Evolutionary conservation across 2,113 vertebrate genomes (phyloP).

Genomic region (Gorsachius goisagi): DNA sequence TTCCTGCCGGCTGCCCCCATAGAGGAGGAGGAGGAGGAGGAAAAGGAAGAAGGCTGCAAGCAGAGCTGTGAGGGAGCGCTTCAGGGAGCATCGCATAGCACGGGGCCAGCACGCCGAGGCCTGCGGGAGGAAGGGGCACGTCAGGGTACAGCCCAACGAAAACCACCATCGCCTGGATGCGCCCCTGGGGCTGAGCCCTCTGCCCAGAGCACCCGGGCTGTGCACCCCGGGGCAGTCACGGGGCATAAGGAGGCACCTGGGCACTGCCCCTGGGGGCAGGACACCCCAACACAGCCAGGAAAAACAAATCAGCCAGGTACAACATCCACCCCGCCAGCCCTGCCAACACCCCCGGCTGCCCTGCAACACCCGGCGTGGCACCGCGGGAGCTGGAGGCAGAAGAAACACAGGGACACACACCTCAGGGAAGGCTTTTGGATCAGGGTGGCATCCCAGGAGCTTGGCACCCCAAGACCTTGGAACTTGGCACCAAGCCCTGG

Average conservation of each 20-base stretch:
- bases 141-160: background rate
- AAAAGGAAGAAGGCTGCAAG: background rate
- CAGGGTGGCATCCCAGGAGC: background rate
- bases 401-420: background rate
- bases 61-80: background rate
- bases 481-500: background rate
- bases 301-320: background rate
- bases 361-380: background rate
- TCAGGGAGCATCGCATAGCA: conserved; percentile 48
- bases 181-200: background rate
- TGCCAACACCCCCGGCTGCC: accelerated
- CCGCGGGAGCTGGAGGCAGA: accelerated
- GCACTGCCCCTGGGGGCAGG: background rate
- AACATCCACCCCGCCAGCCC: background rate
- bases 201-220: background rate
- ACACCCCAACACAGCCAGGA: background rate
- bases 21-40: background rate
- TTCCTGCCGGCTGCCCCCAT: background rate
- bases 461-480: background rate
- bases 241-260: background rate
- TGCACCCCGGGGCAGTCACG: background rate
- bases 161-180: background rate
- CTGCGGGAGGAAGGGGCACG: background rate
- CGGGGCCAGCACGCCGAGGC: background rate
- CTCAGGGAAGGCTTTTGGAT: accelerated